Percentiles rank a stretch among this genome's conserved stretches.
phyloP scores from a whole-genome alignment of 2,888 invertebrate species.

The Dicyrtomina minuta region DNA sequence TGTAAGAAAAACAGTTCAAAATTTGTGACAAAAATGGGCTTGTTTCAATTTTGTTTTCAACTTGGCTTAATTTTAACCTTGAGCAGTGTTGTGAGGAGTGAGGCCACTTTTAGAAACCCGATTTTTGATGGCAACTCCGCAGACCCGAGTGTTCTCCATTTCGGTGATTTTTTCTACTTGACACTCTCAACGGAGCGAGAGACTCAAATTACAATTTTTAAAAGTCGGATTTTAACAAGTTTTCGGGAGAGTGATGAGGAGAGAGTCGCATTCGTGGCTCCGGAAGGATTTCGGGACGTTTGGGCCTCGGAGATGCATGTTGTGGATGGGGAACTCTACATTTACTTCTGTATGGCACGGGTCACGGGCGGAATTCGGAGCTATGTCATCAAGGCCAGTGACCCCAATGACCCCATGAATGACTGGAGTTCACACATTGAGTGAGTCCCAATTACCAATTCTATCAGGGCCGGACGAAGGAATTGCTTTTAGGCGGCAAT shows the following conservation, averaged over 20 bases:
- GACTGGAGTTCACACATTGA: background rate
- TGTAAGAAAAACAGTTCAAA: too few species aligned
- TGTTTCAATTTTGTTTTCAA: too few species aligned
- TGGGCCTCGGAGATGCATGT: constrained; percentile 36
- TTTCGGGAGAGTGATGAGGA: constrained; percentile 32
- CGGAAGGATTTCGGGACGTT: constrained; percentile 33
- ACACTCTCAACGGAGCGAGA: constrained; percentile 32
- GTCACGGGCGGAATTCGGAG: background rate
- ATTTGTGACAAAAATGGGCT: too few species aligned
- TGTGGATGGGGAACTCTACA: constrained; percentile 25
- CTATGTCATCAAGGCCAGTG: constrained; percentile 10
- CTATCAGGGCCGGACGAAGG: too few species aligned
- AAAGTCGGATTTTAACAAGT: constrained; percentile 35
- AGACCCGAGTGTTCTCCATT: constrained; percentile 36
- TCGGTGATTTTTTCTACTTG: constrained; percentile 40
- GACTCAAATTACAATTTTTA: constrained; percentile 33
- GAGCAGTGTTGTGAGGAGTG: too few species aligned
- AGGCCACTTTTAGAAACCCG: too few species aligned
- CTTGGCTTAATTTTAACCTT: too few species aligned
- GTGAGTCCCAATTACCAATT: background rate
- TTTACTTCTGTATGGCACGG: constrained; percentile 29
- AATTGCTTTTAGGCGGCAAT: too few species aligned
- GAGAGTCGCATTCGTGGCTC: constrained; percentile 31
- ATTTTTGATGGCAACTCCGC: constrained; percentile 41
- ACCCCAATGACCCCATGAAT: constrained; percentile 21